Evolutionary conservation across 2,113 vertebrate species (phyloP).

Genomic region (Odontophorus gujanensis): DNA sequence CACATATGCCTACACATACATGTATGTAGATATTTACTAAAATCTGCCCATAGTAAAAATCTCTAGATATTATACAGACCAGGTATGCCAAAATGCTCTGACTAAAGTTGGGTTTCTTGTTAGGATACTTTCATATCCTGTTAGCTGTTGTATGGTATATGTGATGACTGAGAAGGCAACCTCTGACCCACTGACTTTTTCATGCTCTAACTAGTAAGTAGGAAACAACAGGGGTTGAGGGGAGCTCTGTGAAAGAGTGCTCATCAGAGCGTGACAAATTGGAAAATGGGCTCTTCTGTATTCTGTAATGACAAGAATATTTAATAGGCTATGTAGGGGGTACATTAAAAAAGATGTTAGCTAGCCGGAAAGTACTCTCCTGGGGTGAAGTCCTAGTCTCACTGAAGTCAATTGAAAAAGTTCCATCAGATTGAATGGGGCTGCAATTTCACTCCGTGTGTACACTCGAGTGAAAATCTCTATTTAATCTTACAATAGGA

Average conservation of each 20-base stretch:
- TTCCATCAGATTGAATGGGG: conserved; percentile 44
- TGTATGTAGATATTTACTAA: not conserved
- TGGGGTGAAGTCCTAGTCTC: conserved; percentile 51
- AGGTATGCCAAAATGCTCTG: conserved; percentile 27
- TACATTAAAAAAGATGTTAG: conserved; percentile 67
- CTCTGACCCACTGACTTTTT: conserved; percentile 67
- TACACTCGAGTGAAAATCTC: not conserved
- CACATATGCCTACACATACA: too few species aligned
- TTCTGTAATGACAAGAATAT: conserved; percentile 67
- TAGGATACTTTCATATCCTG: conserved; percentile 8
- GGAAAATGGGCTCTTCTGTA: conserved; percentile 60
- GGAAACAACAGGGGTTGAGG: conserved; percentile 70
- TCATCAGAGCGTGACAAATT: conserved; percentile 49
- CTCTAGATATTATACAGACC: not conserved
- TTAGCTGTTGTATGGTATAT: conserved; percentile 17
- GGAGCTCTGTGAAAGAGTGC: conserved; percentile 48
- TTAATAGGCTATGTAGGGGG: conserved; percentile 60
- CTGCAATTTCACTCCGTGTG: conserved; percentile 41
- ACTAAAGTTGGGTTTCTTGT: conserved; percentile 35
- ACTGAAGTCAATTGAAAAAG: conserved; percentile 43
- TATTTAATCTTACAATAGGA: conserved; percentile 51
- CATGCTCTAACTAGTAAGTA: conserved; percentile 72
- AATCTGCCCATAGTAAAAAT: conserved; percentile 10
- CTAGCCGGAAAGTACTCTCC: conserved; percentile 41
- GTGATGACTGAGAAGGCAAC: conserved; percentile 46